Percentiles rank a stretch among this genome's conserved stretches.
These are phyloP conservation scores for Galeopterus variegatus DNA, from an alignment of 2,113 vertebrate genomes.

Conservation along the genomic window DNA sequence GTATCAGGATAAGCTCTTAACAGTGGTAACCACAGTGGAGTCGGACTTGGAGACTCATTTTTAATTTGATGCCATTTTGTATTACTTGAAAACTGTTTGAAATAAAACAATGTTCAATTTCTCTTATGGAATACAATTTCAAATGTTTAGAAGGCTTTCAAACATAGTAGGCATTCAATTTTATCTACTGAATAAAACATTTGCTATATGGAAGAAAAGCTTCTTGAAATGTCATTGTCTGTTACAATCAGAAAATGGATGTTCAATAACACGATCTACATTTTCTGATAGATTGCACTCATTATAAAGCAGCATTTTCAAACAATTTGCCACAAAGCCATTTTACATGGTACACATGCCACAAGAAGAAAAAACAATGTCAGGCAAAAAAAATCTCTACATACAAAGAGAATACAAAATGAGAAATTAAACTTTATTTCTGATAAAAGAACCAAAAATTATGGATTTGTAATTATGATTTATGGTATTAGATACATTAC, in stretches of 20 bases:
- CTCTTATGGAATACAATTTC: slow-evolving; percentile 53
- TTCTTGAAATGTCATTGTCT: slow-evolving; percentile 54
- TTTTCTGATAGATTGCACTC: slow-evolving; percentile 59
- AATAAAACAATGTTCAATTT: slow-evolving; percentile 46
- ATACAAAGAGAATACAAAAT: slow-evolving; percentile 43
- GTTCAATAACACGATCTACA: not conserved
- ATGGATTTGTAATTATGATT: slow-evolving; percentile 3
- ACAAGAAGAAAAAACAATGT: slow-evolving; percentile 54
- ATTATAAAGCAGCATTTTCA: slow-evolving; percentile 17
- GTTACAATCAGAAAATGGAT: slow-evolving; percentile 64
- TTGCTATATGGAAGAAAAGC: not conserved
- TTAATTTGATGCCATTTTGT: not conserved
- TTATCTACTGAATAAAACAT: slow-evolving; percentile 59
- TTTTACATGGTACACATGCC: slow-evolving; percentile 34
- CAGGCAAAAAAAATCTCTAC: slow-evolving; percentile 32
- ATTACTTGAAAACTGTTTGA: slow-evolving; percentile 42
- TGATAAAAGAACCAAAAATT: slow-evolving; percentile 37
- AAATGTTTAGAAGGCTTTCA: slow-evolving; percentile 58
- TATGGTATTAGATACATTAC: slow-evolving; percentile 35
- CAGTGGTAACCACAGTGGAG: not conserved
- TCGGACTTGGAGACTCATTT: slow-evolving; percentile 1
- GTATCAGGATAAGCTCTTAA: slow-evolving; percentile 11
- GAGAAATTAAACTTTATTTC: slow-evolving; percentile 49
- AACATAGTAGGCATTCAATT: slow-evolving; percentile 42
- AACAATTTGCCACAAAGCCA: slow-evolving; percentile 51